Base-by-base conservation (phyloP, 2,797 vertebrate genomes). In the Mastacembelus armatus region DNA sequence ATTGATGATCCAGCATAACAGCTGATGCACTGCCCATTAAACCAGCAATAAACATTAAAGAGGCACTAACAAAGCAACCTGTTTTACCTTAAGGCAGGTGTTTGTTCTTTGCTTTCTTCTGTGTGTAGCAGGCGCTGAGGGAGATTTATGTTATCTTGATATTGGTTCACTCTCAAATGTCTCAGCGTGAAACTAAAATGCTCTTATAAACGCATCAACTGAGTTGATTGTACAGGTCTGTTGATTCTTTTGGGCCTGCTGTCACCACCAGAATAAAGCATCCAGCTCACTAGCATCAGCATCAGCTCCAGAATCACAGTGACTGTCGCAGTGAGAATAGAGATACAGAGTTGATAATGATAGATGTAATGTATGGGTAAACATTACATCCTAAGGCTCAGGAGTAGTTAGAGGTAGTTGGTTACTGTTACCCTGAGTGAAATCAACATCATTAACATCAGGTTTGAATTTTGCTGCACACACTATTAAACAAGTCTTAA, bases 11-110 rank as follows among this genome's bases (percentile, higher is more conserved):
- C 39, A 24, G 12, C 36, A 11, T 14, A 49, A 24, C 39, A 45
- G 51, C 65, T 45, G 44, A 24, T 47, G 26, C 32, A 15, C 18
- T 15, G 22, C 63, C 68, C 61, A 66, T 71, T 76, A 61, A 60
- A 67, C 8, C 55, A 33, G 35, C 51, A 29, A 21, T 67, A 57
- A 49, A 56, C 52, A 54, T 52, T 50, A 45, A 58, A 52, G 26
- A 30, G 56, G 30, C 18, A 2, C 19, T 65, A 39, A 61, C n/a
- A n/a, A 44, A 56, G 8, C 10, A 30, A 60, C 59, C 15, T n/a
- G 50, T 32, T 40, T 70, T 43, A 32, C 16, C 48, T 58, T 29
- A 16, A 49, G 54, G 49, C 44, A 61, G n/a, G n/a, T n/a, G n/a
- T 71, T 50, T 57, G 52, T 51, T 60, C 21, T 44, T 24, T 22